phyloP scores from a whole-genome alignment of 2,888 invertebrate genomes.

The Drosophila birchii region DNA sequence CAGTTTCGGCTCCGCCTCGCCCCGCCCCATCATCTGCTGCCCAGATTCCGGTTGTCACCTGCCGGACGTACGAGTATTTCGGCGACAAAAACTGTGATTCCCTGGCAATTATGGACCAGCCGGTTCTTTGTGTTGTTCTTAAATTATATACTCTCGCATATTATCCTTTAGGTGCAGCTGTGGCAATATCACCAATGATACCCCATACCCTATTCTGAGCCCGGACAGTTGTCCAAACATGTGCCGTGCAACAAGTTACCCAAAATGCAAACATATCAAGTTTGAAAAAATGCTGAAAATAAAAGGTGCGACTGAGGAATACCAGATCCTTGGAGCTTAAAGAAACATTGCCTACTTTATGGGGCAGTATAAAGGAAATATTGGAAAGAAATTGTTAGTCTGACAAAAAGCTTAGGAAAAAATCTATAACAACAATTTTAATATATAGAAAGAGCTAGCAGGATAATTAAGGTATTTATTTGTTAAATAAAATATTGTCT shows the following conservation, averaged over 20 bases:
- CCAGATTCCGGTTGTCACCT: slow-evolving; percentile 65
- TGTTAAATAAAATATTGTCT: too few species aligned
- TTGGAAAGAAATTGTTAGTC: too few species aligned
- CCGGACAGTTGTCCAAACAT: slow-evolving; percentile 63
- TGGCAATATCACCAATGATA: slow-evolving; percentile 26
- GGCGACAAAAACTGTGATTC: slow-evolving; percentile 78
- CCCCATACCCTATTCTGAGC: not conserved
- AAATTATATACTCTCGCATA: slow-evolving; percentile 68
- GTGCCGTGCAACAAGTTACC: slow-evolving; percentile 49
- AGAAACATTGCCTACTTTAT: not conserved
- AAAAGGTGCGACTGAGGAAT: not conserved
- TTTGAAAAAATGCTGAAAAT: too few species aligned
- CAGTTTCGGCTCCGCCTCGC: not conserved
- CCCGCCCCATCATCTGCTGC: slow-evolving; percentile 1
- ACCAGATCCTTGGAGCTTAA: not conserved
- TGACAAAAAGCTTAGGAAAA: too few species aligned
- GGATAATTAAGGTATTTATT: too few species aligned
- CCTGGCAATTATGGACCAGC: slow-evolving; percentile 60
- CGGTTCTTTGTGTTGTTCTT: slow-evolving; percentile 67
- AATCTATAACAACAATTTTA: too few species aligned
- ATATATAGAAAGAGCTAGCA: too few species aligned
- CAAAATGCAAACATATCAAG: slow-evolving; percentile 5
- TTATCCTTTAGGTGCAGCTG: slow-evolving; percentile 44
- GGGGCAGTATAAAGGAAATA: not conserved
- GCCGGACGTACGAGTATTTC: slow-evolving; percentile 50